Conservation (phyloP, 2,888 invertebrate genomes). For the Eupithecia subumbrata region DNA sequence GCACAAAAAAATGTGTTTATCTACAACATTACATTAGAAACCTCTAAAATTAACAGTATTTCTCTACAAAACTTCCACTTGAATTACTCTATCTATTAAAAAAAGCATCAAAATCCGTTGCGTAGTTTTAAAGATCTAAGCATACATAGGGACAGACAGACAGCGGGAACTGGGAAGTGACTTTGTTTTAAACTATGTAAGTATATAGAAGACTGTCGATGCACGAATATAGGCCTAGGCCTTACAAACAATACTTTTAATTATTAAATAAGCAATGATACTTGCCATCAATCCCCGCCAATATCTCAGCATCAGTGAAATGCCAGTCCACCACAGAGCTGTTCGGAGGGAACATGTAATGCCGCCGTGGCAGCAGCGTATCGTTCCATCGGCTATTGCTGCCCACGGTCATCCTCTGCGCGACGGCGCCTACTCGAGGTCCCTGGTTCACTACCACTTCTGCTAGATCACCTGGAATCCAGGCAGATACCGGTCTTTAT, state of each 20-base stretch:
- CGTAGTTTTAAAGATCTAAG: too few species aligned
- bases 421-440: constrained; percentile 71
- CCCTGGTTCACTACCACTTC: constrained; percentile 87
- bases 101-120: too few species aligned
- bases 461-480: constrained; percentile 86
- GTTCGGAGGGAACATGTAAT: constrained; percentile 80
- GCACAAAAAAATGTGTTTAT: too few species aligned
- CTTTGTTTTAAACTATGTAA: too few species aligned
- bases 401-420: constrained; percentile 78
- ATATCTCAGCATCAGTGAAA: constrained; percentile 87
- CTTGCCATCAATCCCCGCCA: constrained; percentile 88
- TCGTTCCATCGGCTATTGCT: constrained; percentile 87
- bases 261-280: not conserved
- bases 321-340: constrained; percentile 81
- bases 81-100: too few species aligned
- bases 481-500: not conserved
- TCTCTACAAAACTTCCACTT: too few species aligned
- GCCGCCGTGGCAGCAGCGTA: constrained; percentile 82
- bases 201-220: too few species aligned
- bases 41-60: too few species aligned
- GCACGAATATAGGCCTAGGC: not conserved
- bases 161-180: too few species aligned
- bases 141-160: too few species aligned
- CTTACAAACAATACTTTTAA: not conserved
- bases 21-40: too few species aligned